Evolutionary conservation across 1,140 invertebrate genomes (phyloP), one percentile per base, ranked within the genome.

Genomic region (Drosophila pandora): DNA sequence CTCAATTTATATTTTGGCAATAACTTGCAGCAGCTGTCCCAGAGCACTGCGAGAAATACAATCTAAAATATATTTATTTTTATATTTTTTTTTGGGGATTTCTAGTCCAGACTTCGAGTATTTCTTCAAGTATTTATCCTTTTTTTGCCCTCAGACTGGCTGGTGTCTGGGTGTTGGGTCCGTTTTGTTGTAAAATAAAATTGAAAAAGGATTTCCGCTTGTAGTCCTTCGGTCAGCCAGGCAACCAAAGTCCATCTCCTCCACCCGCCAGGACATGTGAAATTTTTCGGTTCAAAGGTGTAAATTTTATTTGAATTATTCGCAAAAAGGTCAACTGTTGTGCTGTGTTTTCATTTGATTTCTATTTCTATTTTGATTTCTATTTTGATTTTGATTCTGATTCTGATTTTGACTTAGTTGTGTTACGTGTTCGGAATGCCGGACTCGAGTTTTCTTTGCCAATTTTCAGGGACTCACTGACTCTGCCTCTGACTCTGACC

Each of bases 231-330:
- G 80, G 80, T 71, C 76, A 82, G 72, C 71, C 55, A 41, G 65
- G 71, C 60, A 67, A 72, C 72, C 72, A 65, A 72, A 80, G 73
- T 68, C 55, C 63, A 55, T 76, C 56, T 43, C 32, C 25, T 25
- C 12, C 17, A 4, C 13, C 10, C 17, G 1, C 49, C 34, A 22
- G 10, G 32, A 8, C 32, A 32, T 9, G 8, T 48, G 39, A 1
- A 13, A 37, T 48, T 41, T 52, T 59, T 25, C 49, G 57, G 57
- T 48, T 59, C 73, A 74, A 78, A 85, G 82, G 82, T 87, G 82
- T 85, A 85, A 85, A 82, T 78, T 85, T 85, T 85, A 85, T 85
- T 85, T 85, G 82, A 85, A 87, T 85, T 87, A 87, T 85, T 85
- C 61, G 82, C 56, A 43, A 87, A 37, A 85, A 73, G 77, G 64